Conservation (phyloP, 2,113 vertebrate genomes). For the Puffinus mauretanicus region DNA sequence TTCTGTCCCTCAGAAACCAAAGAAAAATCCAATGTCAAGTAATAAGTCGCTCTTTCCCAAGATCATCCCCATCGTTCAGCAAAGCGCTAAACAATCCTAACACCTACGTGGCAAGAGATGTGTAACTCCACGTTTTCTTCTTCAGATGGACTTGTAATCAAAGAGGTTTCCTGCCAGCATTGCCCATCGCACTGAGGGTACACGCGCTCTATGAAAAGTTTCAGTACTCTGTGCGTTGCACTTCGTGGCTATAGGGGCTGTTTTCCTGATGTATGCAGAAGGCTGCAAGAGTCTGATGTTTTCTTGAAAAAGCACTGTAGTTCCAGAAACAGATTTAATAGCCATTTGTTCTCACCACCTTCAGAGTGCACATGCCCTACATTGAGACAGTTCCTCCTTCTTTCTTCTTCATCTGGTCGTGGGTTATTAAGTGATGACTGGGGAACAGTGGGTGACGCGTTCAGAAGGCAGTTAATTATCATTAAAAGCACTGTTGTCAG, state of each 20-base stretch:
- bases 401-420: neutral
- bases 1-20: neutral
- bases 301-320: neutral
- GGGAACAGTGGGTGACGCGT: neutral
- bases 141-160: neutral
- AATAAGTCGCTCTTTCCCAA: neutral
- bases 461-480: conserved; percentile 14
- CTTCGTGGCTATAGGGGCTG: neutral
- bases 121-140: neutral
- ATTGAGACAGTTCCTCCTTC: neutral
- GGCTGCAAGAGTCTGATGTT: neutral
- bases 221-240: neutral
- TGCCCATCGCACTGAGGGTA: neutral
- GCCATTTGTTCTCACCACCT: neutral
- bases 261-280: neutral
- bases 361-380: neutral
- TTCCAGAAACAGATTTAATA: neutral
- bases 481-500: conserved; percentile 3
- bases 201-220: rapidly evolving
- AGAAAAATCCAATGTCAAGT: neutral
- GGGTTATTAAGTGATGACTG: neutral
- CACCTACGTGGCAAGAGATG: neutral
- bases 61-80: rapidly evolving
- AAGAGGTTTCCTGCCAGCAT: neutral
- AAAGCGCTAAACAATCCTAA: neutral